Percentiles rank a stretch among this genome's conserved stretches.
These are phyloP conservation scores for Holothuria glaberrima DNA, from an alignment of 35 echinoderm and acorn worm species.

Conservation along the genomic window DNA sequence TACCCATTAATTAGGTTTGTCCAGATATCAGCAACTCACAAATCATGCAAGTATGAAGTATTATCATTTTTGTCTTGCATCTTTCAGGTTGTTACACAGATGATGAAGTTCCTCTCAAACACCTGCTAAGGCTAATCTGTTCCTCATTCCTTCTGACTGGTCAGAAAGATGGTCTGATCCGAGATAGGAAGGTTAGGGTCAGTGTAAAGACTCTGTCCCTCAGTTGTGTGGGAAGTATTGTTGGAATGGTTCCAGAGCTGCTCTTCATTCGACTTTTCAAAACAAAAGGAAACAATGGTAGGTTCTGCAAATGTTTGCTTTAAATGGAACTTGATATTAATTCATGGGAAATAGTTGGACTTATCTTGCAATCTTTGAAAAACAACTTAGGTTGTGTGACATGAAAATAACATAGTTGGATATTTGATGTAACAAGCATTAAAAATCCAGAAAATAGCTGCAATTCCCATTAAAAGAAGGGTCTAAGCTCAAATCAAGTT, in stretches of 20 bases:
- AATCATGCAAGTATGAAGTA: no score
- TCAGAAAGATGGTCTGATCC: constrained; percentile 65
- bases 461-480: no score
- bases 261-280: constrained; percentile 87
- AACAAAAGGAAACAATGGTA: constrained; percentile 41
- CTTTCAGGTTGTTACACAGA: constrained; percentile 86
- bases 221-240: constrained; percentile 75
- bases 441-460: no score
- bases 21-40: no score
- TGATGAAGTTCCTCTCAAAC: constrained; percentile 76
- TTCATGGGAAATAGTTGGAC: no score
- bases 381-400: no score
- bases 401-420: no score
- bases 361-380: no score
- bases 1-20: no score
- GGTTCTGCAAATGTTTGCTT: not conserved
- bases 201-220: constrained; percentile 88
- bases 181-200: constrained; percentile 80
- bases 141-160: constrained; percentile 89
- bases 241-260: constrained; percentile 77
- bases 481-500: no score
- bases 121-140: constrained; percentile 75
- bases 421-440: no score
- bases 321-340: no score
- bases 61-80: not conserved